Evolutionary conservation across 1,140 invertebrate genomes (phyloP), one percentile per base, ranked within the genome.

Genomic region (Pectinophora gossypiella): DNA sequence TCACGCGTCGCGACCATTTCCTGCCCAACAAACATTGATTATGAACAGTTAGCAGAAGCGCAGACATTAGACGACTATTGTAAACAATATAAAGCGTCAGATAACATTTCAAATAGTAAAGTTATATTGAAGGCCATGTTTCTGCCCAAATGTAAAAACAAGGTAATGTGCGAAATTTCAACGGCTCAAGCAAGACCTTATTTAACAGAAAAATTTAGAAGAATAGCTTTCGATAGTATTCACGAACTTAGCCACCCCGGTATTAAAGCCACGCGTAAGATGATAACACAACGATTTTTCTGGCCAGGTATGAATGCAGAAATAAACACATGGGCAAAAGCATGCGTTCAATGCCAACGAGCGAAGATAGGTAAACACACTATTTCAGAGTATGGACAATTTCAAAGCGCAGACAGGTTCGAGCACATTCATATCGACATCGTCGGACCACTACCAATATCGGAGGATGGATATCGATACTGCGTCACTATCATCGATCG

Each of bases 401-500:
- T 40, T 18, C 36, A 40, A 18, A 7, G 16, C 6, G 36, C 36
- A 7, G 10, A 15, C 10, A 15, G 36, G 13, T 15, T 13, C 7
- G 36, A 40, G 16, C n/a, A 40, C 15, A 18, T 16, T 18, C 36
- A 40, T 15, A 15, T 40, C 36, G 36, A 40, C 36, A 40, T 40
- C n/a, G 36, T 40, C 2, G 43, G 43, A 6, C 43, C 43, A 20
- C 19, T 45, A 16, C 43, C 43, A 13, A 45, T 22, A 20, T 13
- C 43, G 12, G 43, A 20, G 19, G 19, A 45, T n/a, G 76, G 64
- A 3, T 59, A 43, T 20, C 16, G 15, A n/a, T 87, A 87, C 44
- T 56, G 60, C 12, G 57, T 88, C 3, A 88, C 81, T 0, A 50
- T 48, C 0, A 67, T 85, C 12, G 72, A 87, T 50, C 38, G 72